These are phyloP conservation scores for Papilio aristodemus DNA, from an alignment of 1,140 invertebrate genomes.

Conservation along the genomic window DNA sequence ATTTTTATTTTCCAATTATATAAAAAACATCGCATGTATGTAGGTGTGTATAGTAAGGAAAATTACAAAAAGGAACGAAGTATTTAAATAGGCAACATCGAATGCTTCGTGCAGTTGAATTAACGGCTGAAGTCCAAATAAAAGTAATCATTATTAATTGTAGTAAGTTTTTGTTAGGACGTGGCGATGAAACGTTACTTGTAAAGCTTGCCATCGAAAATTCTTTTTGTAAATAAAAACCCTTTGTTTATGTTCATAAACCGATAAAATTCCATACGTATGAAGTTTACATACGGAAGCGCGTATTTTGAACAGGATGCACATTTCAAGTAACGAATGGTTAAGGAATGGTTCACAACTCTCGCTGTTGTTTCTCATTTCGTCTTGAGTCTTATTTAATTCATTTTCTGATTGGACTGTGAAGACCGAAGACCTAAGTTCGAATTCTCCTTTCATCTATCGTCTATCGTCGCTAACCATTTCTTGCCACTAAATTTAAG, in stretches of 20 bases:
- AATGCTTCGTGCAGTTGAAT: no score
- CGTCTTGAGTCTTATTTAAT: not conserved
- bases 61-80: not conserved
- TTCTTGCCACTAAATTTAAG: no score
- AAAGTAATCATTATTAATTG: not conserved
- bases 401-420: not conserved
- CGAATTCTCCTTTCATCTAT: no score
- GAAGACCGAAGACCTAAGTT: no score
- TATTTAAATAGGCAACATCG: not conserved
- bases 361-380: not conserved
- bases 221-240: not conserved
- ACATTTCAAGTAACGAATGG: no score
- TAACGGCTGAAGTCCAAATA: no score
- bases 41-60: not conserved
- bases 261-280: not conserved
- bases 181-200: not conserved
- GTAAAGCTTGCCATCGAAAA: not conserved
- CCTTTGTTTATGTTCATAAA: not conserved
- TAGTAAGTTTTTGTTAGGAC: not conserved
- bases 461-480: no score
- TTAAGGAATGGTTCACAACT: slow-evolving; percentile 2
- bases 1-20: not conserved
- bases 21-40: not conserved
- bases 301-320: not conserved
- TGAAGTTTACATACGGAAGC: not conserved